phyloP scores from a whole-genome alignment of 2,113 vertebrate genomes.

The Calonectris borealis region DNA sequence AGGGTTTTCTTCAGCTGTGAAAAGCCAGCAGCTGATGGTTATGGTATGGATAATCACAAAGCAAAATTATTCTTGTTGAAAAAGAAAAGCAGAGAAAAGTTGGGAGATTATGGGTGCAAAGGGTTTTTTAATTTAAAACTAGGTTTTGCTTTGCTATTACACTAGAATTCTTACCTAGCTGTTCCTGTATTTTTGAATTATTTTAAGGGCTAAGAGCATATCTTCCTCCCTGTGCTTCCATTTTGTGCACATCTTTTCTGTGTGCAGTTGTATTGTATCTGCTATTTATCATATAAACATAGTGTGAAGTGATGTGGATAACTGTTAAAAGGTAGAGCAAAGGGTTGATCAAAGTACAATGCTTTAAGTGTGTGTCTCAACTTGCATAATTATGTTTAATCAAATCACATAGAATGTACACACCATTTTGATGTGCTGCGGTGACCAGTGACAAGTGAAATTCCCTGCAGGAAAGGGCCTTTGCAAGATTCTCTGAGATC shows the following conservation, averaged over 20 bases:
- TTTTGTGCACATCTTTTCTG: not conserved
- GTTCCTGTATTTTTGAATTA: not conserved
- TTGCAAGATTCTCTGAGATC: not conserved
- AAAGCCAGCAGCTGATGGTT: not conserved
- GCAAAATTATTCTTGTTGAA: not conserved
- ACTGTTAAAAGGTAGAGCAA: not conserved
- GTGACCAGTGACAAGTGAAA: conserved; percentile 26
- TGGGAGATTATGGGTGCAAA: not conserved
- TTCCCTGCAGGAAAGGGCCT: not conserved
- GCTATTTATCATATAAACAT: not conserved
- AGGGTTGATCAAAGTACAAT: not conserved
- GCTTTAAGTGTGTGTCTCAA: not conserved
- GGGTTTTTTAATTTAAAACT: not conserved
- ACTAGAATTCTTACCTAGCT: not conserved
- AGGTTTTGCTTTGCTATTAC: not conserved
- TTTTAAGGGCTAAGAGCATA: not conserved
- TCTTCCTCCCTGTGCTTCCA: not conserved
- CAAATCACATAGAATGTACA: not conserved
- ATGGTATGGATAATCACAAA: not conserved
- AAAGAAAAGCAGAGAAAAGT: not conserved
- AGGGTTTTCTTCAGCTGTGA: not conserved
- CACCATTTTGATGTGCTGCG: not conserved
- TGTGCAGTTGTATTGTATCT: not conserved
- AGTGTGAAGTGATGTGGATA: not conserved
- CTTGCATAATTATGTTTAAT: conserved; percentile 16